Conservation (phyloP, 1,140 invertebrate genomes). For the Homarus americanus region DNA sequence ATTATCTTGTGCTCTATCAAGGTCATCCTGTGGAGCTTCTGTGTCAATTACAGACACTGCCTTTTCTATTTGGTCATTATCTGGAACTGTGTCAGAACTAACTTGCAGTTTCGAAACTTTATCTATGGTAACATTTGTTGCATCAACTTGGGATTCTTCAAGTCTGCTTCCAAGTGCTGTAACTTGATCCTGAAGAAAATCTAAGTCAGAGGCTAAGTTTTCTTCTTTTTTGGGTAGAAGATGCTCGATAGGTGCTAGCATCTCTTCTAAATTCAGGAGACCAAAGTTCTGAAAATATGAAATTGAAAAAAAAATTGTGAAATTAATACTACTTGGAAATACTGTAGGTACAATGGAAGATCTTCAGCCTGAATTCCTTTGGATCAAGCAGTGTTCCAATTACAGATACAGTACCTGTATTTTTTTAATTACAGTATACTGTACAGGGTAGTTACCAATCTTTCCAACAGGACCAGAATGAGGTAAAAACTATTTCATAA, state of each 20-base stretch:
- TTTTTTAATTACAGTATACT: too few species aligned
- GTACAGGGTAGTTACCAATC: too few species aligned
- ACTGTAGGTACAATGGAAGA: neutral
- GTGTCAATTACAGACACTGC: neutral
- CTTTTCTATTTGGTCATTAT: neutral
- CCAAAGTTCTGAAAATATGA: conserved; percentile 64
- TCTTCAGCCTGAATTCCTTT: neutral
- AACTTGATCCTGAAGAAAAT: neutral
- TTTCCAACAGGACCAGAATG: too few species aligned
- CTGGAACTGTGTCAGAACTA: neutral
- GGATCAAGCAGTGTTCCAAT: neutral
- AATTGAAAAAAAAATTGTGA: conserved; percentile 1
- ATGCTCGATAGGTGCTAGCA: conserved; percentile 37
- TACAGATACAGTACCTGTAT: neutral
- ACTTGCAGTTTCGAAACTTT: neutral
- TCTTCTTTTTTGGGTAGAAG: conserved; percentile 57
- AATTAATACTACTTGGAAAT: neutral
- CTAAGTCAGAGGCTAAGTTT: neutral
- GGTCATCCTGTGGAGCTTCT: neutral
- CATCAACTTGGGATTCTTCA: neutral
- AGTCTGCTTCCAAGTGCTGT: neutral
- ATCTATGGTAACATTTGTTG: neutral
- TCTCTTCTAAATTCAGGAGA: conserved; percentile 58
- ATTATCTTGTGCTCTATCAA: neutral
- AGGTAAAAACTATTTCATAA: too few species aligned